phyloP scores from a whole-genome alignment of 2,888 invertebrate genomes.

The Protonemura montana region DNA sequence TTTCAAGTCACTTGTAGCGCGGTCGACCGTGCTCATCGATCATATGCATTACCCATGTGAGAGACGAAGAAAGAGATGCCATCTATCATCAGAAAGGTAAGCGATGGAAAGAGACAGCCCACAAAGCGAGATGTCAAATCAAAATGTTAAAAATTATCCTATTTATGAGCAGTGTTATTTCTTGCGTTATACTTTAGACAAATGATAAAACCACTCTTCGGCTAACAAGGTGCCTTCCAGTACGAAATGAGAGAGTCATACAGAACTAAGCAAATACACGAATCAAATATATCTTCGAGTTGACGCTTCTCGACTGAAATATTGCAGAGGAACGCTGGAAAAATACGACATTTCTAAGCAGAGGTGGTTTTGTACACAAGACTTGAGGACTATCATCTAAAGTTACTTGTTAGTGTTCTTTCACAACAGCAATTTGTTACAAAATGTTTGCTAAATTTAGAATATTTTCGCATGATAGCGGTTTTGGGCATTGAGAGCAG shows the following conservation, averaged over 20 bases:
- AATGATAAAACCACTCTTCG: neutral
- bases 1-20: neutral
- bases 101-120: neutral
- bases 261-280: neutral
- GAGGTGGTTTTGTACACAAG: no score
- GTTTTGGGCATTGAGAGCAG: neutral
- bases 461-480: neutral
- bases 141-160: neutral
- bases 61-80: neutral
- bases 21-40: neutral
- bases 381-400: no score
- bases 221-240: neutral
- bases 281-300: neutral
- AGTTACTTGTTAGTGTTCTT: no score
- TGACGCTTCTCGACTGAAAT: neutral
- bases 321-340: neutral
- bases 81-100: neutral
- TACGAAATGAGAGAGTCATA: neutral
- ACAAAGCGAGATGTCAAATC: neutral
- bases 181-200: conserved; percentile 12
- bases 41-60: neutral
- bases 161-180: conserved; percentile 7
- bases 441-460: neutral
- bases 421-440: no score
- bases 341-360: neutral